These are phyloP conservation scores for Synaphobranchus kaupii DNA, from an alignment of 2,797 vertebrate genomes.

Conservation along the genomic window DNA sequence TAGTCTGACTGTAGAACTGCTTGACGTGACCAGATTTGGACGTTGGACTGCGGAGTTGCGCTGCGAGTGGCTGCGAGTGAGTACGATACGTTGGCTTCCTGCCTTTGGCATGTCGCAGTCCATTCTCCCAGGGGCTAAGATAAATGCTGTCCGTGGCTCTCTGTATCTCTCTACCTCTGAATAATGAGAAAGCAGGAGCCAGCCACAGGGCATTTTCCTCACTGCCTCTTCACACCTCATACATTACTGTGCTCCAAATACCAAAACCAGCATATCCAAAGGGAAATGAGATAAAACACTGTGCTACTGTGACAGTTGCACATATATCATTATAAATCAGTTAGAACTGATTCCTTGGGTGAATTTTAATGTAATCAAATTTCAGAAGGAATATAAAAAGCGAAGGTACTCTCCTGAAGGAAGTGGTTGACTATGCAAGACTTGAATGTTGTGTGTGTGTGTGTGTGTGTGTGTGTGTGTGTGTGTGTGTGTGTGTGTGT, in stretches of 20 bases:
- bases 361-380: neutral
- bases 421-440: conserved; percentile 34
- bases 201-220: neutral
- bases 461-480: too few relatives aligned
- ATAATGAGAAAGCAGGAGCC: neutral
- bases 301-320: neutral
- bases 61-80: neutral
- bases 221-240: neutral
- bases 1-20: neutral
- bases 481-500: conserved; percentile 8
- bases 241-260: neutral
- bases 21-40: neutral
- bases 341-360: neutral
- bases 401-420: neutral
- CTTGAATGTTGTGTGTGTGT: conserved; percentile 27
- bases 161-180: neutral
- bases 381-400: neutral
- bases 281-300: conserved; percentile 25
- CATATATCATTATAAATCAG: neutral
- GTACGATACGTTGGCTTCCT: conserved; percentile 1
- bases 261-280: conserved; percentile 14
- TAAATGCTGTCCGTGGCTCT: neutral
- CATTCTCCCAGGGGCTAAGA: neutral
- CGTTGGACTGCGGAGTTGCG: too few relatives aligned
- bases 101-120: neutral